Percentiles rank a stretch among this genome's conserved stretches.
Conservation (phyloP, 2,797 vertebrate species). For the Acrossocheilus fasciatus region DNA sequence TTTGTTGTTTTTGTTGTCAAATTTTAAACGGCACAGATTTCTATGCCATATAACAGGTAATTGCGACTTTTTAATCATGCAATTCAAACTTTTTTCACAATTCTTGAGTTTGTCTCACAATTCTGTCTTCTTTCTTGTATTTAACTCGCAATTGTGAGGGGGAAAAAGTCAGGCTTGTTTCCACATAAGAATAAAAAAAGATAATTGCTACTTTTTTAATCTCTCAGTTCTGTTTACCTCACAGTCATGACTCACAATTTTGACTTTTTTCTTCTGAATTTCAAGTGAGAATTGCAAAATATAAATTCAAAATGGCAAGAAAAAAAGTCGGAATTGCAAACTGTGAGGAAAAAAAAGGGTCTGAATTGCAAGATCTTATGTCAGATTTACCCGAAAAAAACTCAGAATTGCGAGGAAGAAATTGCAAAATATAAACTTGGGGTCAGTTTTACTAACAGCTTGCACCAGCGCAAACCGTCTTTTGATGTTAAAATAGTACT, state of each 20-base stretch:
- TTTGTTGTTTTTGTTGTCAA: background rate
- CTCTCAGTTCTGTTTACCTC: background rate
- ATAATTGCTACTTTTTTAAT: background rate
- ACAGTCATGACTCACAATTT: background rate
- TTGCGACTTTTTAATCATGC: background rate
- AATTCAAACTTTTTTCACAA: background rate
- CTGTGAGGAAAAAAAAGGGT: too few relatives aligned
- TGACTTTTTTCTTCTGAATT: background rate
- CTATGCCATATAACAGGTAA: background rate
- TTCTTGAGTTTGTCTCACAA: background rate
- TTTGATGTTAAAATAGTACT: too few relatives aligned
- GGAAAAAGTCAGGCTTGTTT: background rate
- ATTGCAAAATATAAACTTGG: too few relatives aligned
- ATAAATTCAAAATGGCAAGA: background rate
- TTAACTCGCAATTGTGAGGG: background rate
- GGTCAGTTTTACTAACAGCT: too few relatives aligned
- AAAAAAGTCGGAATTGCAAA: background rate
- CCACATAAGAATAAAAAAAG: background rate
- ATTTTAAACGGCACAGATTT: background rate
- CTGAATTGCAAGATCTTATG: too few relatives aligned
- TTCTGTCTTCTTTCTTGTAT: background rate
- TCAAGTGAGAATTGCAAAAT: background rate
- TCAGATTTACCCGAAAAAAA: too few relatives aligned
- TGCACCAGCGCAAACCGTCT: too few relatives aligned
- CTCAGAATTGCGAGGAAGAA: too few relatives aligned